Conservation (phyloP, 2,113 vertebrate genomes). For the Gopherus flavomarginatus region DNA sequence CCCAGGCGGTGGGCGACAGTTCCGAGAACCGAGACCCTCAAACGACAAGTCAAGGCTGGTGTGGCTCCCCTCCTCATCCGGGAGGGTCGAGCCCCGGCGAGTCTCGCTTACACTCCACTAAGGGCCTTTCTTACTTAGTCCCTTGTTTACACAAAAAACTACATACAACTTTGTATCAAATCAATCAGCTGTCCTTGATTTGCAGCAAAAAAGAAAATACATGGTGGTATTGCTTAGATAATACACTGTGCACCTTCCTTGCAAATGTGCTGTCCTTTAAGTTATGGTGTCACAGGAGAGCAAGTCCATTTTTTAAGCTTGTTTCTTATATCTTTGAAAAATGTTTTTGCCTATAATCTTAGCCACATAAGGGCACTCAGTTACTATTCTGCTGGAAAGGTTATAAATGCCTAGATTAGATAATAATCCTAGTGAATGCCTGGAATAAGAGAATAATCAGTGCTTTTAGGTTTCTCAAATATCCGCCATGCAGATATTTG, state of each 20-base stretch:
- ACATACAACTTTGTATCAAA: neutral
- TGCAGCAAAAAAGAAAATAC: neutral
- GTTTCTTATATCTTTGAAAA: neutral
- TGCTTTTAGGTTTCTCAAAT: neutral
- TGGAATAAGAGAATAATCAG: neutral
- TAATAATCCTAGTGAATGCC: neutral
- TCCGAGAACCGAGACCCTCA: no score
- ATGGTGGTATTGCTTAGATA: neutral
- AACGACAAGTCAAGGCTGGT: no score
- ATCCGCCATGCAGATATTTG: neutral
- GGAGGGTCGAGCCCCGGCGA: no score
- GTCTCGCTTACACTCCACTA: no score
- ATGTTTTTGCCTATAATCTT: neutral
- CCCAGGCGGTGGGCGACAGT: no score
- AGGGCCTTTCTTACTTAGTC: neutral
- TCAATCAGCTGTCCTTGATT: neutral
- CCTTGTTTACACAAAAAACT: neutral
- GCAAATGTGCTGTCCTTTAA: neutral
- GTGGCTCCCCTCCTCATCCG: no score
- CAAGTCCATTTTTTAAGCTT: fast-evolving
- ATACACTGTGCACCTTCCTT: neutral
- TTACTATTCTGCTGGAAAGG: neutral
- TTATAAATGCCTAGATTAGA: neutral
- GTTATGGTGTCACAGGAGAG: neutral
- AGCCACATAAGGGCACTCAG: neutral